These are phyloP conservation scores for Accipiter virgatus DNA, from an alignment of 2,113 vertebrate genomes.

Conservation along the genomic window DNA sequence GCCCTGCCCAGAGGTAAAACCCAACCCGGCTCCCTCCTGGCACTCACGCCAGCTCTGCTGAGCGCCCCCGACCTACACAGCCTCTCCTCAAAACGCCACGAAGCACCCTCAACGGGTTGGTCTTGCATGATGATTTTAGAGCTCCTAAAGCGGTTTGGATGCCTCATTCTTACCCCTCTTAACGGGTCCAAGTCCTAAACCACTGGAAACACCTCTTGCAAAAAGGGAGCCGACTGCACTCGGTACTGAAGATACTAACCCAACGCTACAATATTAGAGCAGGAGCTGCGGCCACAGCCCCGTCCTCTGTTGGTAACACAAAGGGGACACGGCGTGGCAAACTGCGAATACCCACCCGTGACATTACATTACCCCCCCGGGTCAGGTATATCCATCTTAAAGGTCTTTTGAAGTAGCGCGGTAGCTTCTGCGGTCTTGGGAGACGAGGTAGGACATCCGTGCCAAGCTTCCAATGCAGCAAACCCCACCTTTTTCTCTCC, in stretches of 20 bases:
- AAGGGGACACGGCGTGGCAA: not conserved
- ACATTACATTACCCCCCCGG: not conserved
- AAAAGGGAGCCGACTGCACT: not conserved
- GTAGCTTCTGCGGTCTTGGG: not conserved
- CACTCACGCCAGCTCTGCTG: not conserved
- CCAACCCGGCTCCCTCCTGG: not conserved
- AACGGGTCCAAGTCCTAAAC: fast-evolving
- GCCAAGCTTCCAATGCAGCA: not conserved
- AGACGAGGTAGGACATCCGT: fast-evolving
- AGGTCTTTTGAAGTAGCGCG: not conserved
- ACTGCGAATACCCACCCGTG: not conserved
- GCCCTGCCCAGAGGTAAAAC: not conserved
- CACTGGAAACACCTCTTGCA: fast-evolving
- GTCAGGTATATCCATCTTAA: not conserved
- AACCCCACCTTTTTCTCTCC: not conserved
- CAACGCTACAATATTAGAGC: fast-evolving
- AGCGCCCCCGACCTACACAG: not conserved
- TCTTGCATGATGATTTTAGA: not conserved
- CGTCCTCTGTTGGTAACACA: not conserved
- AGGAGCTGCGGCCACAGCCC: not conserved
- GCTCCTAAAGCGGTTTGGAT: not conserved
- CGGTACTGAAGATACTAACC: fast-evolving
- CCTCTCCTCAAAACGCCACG: not conserved
- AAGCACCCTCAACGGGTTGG: not conserved
- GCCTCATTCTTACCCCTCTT: not conserved